These are phyloP conservation scores for Axis porcinus DNA, from an alignment of 2,113 vertebrate genomes.

Conservation along the genomic window DNA sequence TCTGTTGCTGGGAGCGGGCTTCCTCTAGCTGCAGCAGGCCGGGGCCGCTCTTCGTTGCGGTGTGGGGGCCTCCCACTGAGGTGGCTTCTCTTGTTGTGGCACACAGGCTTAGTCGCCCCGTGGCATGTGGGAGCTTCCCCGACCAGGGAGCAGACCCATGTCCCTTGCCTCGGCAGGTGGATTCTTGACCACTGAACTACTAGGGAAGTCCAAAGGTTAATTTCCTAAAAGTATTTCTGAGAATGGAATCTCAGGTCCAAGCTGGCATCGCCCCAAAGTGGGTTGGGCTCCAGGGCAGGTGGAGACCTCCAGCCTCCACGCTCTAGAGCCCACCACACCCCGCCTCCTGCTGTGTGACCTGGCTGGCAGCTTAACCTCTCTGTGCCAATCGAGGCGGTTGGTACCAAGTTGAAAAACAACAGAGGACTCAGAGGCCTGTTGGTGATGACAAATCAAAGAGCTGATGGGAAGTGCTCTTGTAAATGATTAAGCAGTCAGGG, in stretches of 20 bases:
- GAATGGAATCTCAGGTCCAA: not conserved
- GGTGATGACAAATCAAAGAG: not conserved
- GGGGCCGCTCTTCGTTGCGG: not conserved
- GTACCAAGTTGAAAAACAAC: not conserved
- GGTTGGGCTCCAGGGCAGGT: not conserved
- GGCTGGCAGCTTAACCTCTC: not conserved
- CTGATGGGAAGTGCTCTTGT: not conserved
- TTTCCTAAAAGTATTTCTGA: not conserved
- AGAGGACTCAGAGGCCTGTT: not conserved
- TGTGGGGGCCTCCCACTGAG: rapidly evolving
- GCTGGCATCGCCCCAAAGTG: not conserved
- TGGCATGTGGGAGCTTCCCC: not conserved
- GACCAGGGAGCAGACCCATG: not conserved
- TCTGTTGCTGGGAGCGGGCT: not conserved
- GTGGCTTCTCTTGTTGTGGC: not conserved
- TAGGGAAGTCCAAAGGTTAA: not conserved
- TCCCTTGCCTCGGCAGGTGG: not conserved
- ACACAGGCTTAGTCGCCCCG: not conserved
- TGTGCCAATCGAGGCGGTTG: not conserved
- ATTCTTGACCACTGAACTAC: not conserved
- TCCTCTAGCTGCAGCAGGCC: not conserved
- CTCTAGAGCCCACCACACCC: not conserved
- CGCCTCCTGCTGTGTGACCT: not conserved
- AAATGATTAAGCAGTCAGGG: not conserved
- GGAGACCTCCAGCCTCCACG: not conserved